These are phyloP conservation scores for Synergus japonicus DNA, from an alignment of 2,888 invertebrate species.

Conservation along the genomic window DNA sequence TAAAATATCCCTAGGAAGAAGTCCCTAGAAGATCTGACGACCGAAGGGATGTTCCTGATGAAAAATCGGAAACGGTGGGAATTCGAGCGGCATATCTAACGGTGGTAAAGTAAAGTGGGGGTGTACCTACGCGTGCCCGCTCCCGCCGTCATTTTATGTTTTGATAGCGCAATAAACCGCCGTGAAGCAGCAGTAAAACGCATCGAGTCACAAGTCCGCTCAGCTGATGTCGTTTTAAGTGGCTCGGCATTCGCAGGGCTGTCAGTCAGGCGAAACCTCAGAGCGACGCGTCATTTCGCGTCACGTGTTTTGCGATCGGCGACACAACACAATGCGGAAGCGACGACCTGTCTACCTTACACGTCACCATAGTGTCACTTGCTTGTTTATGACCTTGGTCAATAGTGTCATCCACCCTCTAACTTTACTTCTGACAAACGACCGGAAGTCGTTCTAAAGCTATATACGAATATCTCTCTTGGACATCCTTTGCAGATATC, in stretches of 20 bases:
- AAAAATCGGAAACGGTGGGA: conserved; percentile 49
- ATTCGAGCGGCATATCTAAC: conserved; percentile 45
- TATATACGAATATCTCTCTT: neutral
- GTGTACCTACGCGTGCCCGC: conserved; percentile 73
- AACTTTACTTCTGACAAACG: neutral
- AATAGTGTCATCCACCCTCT: neutral
- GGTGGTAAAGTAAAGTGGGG: conserved; percentile 64
- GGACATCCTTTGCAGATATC: neutral
- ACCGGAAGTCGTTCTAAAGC: no score
- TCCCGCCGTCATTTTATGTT: conserved; percentile 76
- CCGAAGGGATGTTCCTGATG: neutral
- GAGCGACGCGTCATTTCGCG: conserved; percentile 59
- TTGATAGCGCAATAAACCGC: conserved; percentile 77
- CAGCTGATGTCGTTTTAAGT: conserved; percentile 75
- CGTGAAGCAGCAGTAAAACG: conserved; percentile 77
- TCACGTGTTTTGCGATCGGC: conserved; percentile 57
- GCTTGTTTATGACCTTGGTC: conserved; percentile 30
- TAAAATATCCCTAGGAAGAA: no score
- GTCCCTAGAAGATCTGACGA: no score
- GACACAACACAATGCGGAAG: conserved; percentile 42
- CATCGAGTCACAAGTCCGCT: conserved; percentile 77
- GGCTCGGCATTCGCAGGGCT: conserved; percentile 67
- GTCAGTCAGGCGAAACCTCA: conserved; percentile 61
- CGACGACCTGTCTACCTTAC: conserved; percentile 19
- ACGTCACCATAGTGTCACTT: conserved; percentile 36